A percentile compares a stretch with the other conserved stretches of the same genome.
These are phyloP conservation scores for Parazoanthus swiftii DNA, from an alignment of 92 coral and sea anemone genomes.

Conservation along the genomic window DNA sequence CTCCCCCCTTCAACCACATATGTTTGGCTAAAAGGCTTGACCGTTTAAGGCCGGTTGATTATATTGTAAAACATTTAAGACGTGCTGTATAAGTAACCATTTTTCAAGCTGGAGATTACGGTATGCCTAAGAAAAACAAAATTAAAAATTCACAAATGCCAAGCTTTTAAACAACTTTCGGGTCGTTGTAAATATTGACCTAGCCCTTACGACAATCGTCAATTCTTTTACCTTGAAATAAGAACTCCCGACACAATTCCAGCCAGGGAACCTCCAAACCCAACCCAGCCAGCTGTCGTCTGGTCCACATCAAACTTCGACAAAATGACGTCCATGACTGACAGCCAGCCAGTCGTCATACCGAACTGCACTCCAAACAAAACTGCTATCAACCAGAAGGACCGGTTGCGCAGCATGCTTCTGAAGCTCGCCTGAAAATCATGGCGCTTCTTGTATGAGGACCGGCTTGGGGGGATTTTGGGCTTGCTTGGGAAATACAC, in stretches of 20 bases:
- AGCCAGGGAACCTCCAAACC: slow-evolving; percentile 31
- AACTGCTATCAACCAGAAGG: slow-evolving; percentile 24
- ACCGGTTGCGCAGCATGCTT: not conserved
- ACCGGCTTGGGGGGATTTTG: slow-evolving; percentile 67
- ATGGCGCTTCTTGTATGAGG: slow-evolving; percentile 43
- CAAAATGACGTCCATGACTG: slow-evolving; percentile 27
- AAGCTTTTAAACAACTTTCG: not conserved
- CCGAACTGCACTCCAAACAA: slow-evolving; percentile 29
- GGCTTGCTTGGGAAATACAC: slow-evolving; percentile 77
- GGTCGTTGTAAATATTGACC: not conserved
- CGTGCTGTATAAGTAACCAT: no score
- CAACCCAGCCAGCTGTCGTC: slow-evolving; percentile 34
- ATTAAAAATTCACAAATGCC: not conserved
- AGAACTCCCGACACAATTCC: slow-evolving; percentile 39
- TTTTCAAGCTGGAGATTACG: no score
- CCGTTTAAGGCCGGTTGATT: no score
- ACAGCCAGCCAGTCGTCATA: slow-evolving; percentile 32
- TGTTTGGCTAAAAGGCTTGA: no score
- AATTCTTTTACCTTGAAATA: slow-evolving; percentile 4
- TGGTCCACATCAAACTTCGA: slow-evolving; percentile 34
- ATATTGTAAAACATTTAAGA: no score
- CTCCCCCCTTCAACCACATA: no score
- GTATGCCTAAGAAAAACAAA: no score
- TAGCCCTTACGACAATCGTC: not conserved
- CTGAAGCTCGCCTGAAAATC: slow-evolving; percentile 26